Base-by-base conservation (phyloP, 1,140 invertebrate species). In the Drosophila arawakana region DNA sequence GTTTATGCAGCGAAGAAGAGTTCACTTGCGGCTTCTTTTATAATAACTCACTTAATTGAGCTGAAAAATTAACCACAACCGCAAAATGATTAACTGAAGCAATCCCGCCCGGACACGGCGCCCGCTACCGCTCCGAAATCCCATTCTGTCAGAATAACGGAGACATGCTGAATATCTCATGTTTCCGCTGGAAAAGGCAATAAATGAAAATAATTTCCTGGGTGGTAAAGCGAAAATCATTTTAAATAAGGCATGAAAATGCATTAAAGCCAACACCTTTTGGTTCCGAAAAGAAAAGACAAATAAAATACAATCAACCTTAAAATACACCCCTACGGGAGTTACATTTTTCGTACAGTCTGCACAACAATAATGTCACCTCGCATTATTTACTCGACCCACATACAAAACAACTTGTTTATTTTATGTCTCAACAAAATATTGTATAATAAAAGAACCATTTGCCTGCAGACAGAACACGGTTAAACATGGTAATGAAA, bases 171-270 rank as follows among this genome's bases (percentile, higher is more conserved):
- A 34, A 62, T 63, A 46, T 70, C 39, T 37, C 34, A 34, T 54
- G 15, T 21, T 68, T 73, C 63, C 71, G 46, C 13, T 13, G 30
- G 18, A 30, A 68, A 82, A 76, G 61, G 54, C 58, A 82, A 88
- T 88, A 83, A 74, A 77, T 73, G 79, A 72, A 77, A 80, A 81
- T 68, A 80, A 86, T 88, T 88, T 86, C 73, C 76, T 76, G 80
- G 55, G 57, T 77, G 82, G 71, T 49, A 77, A 74, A 71, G 57
- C 71, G 76, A 88, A 88, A 88, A 88, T 88, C 60, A 83, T 88
- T 88, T 88, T 88, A 88, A 88, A 88, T 83, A 89, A 83, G 77
- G 83, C 83, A 83, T 89, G 77, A 88, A 89, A 89, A 80, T 47
- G 77, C 83, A 89, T 83, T 88, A 83, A 80, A 55, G 76, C 25